Evolutionary conservation across 2,888 invertebrate species (phyloP), one percentile per base, ranked within the genome.

Genomic region (Melikaiella ostensackeni): DNA sequence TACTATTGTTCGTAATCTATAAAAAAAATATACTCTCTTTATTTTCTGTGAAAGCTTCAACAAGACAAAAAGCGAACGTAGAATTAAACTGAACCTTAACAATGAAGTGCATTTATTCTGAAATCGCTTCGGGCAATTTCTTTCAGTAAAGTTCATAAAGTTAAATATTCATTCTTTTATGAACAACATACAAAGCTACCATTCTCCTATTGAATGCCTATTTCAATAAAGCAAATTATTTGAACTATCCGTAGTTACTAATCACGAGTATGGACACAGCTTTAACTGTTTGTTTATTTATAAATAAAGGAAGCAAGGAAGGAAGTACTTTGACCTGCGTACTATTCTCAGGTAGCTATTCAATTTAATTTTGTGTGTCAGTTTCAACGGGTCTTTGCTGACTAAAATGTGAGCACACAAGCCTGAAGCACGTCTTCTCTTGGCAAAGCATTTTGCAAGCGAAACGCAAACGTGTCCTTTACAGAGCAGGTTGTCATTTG

Each of bases 381-480:
- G 50, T 70, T 70, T 70, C 27, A 70, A 70, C 50, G n/a, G 33
- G 46, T 50, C 30, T 50, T 50, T 27, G 9, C 30, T n/a, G 16
- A 70, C 50, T 30, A 33, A n/a, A 70, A 70, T 70, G 30, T 70
- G 50, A 50, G 70, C 46, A 30, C 46, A 70, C 50, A 70, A 13
- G 21, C 57, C 57, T 3, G 4, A 3, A 21, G 50, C 30, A 24
- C 42, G 50, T 70, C 70, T 70, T 46, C 42, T 42, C 38, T 70
- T 70, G 46, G 70, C 50, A 46, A 70, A 30, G 70, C 50, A 46
- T 70, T 30, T 70, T 27, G 30, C 46, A 50, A 42, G n/a, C 30
- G 42, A 30, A 27, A 50, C 70, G 50, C 70, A 70, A 70, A 30
- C 70, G 46, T 70, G 46, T 46, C 70, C 70, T 50, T 70, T 70